Evolutionary conservation across 2,888 invertebrate genomes (phyloP), one percentile per base, ranked within the genome.

Genomic region (Agrochola circellaris): DNA sequence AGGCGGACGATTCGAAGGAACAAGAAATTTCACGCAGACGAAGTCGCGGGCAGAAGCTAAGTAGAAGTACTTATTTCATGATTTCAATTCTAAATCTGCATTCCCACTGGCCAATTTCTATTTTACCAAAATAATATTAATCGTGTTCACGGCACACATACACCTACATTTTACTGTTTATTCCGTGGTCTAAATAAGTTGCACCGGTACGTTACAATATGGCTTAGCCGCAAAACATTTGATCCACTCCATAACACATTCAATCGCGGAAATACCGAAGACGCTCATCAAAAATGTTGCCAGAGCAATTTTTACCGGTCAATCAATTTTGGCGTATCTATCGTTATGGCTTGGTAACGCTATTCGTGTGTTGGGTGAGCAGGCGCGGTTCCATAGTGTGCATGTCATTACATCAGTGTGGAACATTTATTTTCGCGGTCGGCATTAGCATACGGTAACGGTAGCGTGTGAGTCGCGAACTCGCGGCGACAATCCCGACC

Each of bases 401-500:
- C 93, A 91, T 93, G 93, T 92, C 93, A 94, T 94, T 93, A 93
- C 92, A 91, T 93, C 91, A 91, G 92, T 92, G 92, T 92, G 89
- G 90, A 93, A 91, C 91, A 93, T 91, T n/a, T n/a, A n/a, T n/a
- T n/a, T 92, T 93, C 91, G 94, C 93, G 93, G 94, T 94, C 91
- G 90, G 87, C 92, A 95, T 95, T 94, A 95, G 93, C 93, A 95
- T 95, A 92, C 92, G 87, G 88, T 95, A 96, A 95, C 95, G 95
- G 96, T 95, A 92, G 92, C 90, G 77, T 85, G 85, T 87, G 84
- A 82, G 72, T 67, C 81, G 85, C 85, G 70, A 81, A 81, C 81
- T 72, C 81, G 82, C 88, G 67, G 87, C 76, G 81, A 81, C 88
- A 89, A 89, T 87, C 88, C 89, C 84, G 89, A 87, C 84, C 78